Percentiles rank a stretch among this genome's conserved stretches.
Evolutionary conservation across 2,888 invertebrate genomes (phyloP).

Genomic region (Ormyrus labotus): DNA sequence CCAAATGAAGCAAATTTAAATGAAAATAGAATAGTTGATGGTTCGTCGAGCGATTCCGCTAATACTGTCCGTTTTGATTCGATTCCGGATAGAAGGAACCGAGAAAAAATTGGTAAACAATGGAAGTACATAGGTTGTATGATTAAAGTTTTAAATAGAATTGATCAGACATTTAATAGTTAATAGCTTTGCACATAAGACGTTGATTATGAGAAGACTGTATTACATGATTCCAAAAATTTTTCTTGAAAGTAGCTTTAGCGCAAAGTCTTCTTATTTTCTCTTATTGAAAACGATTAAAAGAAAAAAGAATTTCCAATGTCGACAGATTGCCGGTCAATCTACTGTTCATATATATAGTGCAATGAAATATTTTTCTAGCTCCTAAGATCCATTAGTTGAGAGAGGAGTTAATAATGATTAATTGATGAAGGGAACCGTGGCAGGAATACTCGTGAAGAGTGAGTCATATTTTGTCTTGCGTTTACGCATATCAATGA

Average conservation of each 20-base stretch:
- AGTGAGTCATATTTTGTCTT: neutral
- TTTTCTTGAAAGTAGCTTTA: constrained; percentile 40
- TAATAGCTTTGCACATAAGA: constrained; percentile 29
- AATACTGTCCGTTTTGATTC: constrained; percentile 16
- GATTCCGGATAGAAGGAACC: neutral
- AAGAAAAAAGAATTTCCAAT: constrained; percentile 11
- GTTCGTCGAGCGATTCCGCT: constrained; percentile 9
- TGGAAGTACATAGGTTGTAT: constrained; percentile 32
- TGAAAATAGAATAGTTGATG: constrained; percentile 15
- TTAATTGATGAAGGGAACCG: neutral
- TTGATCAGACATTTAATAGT: constrained; percentile 21
- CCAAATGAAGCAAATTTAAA: constrained; percentile 10
- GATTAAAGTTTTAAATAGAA: constrained; percentile 35
- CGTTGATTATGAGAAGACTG: constrained; percentile 40
- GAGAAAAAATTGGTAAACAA: constrained; percentile 3
- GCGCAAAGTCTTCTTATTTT: constrained; percentile 23
- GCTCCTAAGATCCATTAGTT: constrained; percentile 33
- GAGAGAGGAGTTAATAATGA: constrained; percentile 11
- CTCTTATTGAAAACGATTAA: constrained; percentile 13
- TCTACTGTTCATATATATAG: constrained; percentile 53
- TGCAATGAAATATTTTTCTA: constrained; percentile 63
- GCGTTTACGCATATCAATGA: constrained; percentile 13
- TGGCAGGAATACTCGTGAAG: neutral
- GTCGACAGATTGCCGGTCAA: constrained; percentile 63
- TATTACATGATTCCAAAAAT: constrained; percentile 27